Base-by-base conservation (phyloP, 2,797 vertebrate genomes). In the Aulostomus chinensis region DNA sequence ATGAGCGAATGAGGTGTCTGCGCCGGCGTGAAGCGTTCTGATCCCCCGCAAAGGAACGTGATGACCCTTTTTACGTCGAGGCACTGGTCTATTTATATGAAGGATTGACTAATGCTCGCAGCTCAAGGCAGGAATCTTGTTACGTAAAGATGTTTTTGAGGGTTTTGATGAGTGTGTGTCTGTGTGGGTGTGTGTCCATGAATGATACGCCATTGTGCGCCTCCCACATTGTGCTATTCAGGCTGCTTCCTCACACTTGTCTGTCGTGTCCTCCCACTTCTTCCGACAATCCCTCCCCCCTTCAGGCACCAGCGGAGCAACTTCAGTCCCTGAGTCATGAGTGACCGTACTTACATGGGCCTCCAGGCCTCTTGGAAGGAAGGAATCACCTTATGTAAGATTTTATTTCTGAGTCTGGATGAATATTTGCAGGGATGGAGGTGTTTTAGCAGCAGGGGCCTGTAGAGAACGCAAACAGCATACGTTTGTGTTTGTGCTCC, bases 191-290 rank as follows among this genome's bases (percentile, higher is more conserved):
- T 78, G 40, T 53, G 55, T 75, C 37, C 34, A 34, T 67, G 75
- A 57, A 63, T 58, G 66, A 75, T 43, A 15, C 31, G 7, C 38
- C 45, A 60, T 65, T 68, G 52, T 57, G 73, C 5, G 60, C 80
- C 42, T 72, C 77, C 85, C 73, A 86, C 83, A 53, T 68, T 53
- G 68, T 66, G 39, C 76, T 73, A 57, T 71, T 83, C 72, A 76
- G 59, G 43, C 68, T 36, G 61, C 67, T 71, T 77, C 68, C 73
- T 73, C 58, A 52, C 53, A 72, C 68, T 68, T 29, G 29, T 45
- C 31, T 17, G 54, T 73, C 64, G 74, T 71, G 65, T 88, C 83
- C 81, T 78, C 88, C 88, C 80, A 88, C 88, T 30, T 56, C 81
- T 83, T 81, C 75, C 79, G 65, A 56, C 40, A 26, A 34, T 36